A percentile compares a stretch with the other conserved stretches of the same genome.
Evolutionary conservation across 2,113 vertebrate species (phyloP).

Genomic region (Spermophilus dauricus): DNA sequence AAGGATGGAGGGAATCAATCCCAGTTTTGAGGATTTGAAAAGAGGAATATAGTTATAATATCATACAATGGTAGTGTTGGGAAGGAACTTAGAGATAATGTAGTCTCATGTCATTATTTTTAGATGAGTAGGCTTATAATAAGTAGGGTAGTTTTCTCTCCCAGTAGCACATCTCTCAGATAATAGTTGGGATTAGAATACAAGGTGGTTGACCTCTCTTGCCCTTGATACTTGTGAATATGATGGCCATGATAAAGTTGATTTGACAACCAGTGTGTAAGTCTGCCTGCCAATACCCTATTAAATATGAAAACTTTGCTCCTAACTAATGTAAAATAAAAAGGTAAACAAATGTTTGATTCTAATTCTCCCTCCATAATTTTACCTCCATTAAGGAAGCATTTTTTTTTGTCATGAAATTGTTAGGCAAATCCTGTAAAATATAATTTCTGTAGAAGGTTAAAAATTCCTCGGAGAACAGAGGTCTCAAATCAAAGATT

Average conservation of each 20-base stretch:
- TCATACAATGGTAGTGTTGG: background rate
- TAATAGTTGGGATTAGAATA: background rate
- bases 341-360: background rate
- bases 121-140: background rate
- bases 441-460: slow-evolving; percentile 15
- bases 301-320: background rate
- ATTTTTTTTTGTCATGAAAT: background rate
- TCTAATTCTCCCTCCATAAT: background rate
- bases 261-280: background rate
- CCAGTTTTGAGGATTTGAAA: background rate
- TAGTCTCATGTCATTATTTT: background rate
- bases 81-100: background rate
- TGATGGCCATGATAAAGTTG: background rate
- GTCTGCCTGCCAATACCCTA: background rate
- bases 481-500: slow-evolving; percentile 8
- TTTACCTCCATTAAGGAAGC: background rate
- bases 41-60: background rate
- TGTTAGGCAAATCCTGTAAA: background rate
- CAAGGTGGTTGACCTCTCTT: background rate
- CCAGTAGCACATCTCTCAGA: background rate
- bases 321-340: background rate
- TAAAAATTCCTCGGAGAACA: background rate
- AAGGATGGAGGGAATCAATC: background rate
- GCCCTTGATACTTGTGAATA: background rate
- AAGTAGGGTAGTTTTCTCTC: background rate